These are phyloP conservation scores for Lacerta bilineata DNA, from an alignment of 2,797 vertebrate genomes.

Conservation along the genomic window DNA sequence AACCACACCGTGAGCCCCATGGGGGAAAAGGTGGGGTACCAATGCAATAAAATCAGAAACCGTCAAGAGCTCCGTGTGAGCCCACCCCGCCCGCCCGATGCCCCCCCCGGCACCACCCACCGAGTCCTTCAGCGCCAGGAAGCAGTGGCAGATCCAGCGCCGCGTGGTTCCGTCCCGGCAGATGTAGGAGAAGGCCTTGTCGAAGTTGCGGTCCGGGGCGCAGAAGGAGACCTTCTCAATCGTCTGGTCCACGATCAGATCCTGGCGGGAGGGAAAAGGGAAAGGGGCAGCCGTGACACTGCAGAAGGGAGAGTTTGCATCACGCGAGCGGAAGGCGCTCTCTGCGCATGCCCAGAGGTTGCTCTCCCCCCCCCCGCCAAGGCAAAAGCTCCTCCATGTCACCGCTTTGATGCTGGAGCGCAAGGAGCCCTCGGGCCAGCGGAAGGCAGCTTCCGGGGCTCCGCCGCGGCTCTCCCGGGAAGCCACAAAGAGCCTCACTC, in stretches of 20 bases:
- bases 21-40: no score
- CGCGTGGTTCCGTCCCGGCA: slow-evolving; percentile 94
- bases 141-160: slow-evolving; percentile 96
- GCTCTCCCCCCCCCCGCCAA: no score
- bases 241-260: slow-evolving; percentile 95
- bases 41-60: no score
- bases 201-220: slow-evolving; percentile 93
- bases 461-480: no score
- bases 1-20: no score
- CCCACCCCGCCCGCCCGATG: background rate
- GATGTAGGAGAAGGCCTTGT: slow-evolving; percentile 96
- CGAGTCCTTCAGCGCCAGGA: slow-evolving; percentile 94
- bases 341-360: background rate
- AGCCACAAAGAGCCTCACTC: background rate
- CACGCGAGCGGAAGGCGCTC: background rate
- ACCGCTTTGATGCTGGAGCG: rapidly evolving
- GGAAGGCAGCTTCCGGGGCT: background rate
- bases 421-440: rapidly evolving
- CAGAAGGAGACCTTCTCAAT: slow-evolving; percentile 97
- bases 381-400: no score
- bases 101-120: slow-evolving; percentile 76
- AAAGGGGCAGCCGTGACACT: background rate
- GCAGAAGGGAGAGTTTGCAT: no score
- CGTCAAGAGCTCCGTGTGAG: no score
- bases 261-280: slow-evolving; percentile 72